Base-by-base conservation (phyloP, 2,113 vertebrate genomes). In the Megaleporinus macrocephalus region DNA sequence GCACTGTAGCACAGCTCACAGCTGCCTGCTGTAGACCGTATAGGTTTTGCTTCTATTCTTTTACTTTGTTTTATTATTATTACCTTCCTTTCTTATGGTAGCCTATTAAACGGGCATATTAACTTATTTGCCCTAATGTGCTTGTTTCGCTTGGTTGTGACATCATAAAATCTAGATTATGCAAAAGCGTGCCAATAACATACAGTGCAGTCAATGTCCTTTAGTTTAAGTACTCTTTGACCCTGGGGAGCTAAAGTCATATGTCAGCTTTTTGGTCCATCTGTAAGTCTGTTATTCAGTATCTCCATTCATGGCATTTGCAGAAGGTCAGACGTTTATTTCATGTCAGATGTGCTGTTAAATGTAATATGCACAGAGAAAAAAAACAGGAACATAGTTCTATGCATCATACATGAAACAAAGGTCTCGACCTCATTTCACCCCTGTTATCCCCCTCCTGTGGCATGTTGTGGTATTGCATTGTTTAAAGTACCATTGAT, bases 311-410 rank as follows among this genome's bases (percentile, higher is more conserved):
- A 61, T 79, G 22, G 18, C 68, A 47, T 61, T 5, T 29, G 41
- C 20, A 24, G 59, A 76, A 76, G 80, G 73, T 82, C 80, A 76
- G 73, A 76, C 80, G 61, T 82, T 82, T 82, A 44, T 82, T 76
- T 82, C 65, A 55, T 59, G 20, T 76, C 13, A 13, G 22, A 30
- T 51, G 0, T 49, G 0, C 16, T 4, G 22, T n/a, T 69, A 24
- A 61, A 59, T 70, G 18, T 68, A 22, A 6, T 2, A 2, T 15
- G 44, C 18, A 5, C 22, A 51, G 18, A 24, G 3, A 18, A 22
- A 44, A 20, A 41, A n/a, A 27, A 5, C 26, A 33, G 6, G 3
- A 53, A 26, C 2, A 27, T 41, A 16, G 49, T 5, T 22, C 3
- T 5, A 51, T 80, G 69, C 14, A 44, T 57, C 30, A 26, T 61